phyloP scores from a whole-genome alignment of 2,888 invertebrate genomes.

The Aquatica leii region DNA sequence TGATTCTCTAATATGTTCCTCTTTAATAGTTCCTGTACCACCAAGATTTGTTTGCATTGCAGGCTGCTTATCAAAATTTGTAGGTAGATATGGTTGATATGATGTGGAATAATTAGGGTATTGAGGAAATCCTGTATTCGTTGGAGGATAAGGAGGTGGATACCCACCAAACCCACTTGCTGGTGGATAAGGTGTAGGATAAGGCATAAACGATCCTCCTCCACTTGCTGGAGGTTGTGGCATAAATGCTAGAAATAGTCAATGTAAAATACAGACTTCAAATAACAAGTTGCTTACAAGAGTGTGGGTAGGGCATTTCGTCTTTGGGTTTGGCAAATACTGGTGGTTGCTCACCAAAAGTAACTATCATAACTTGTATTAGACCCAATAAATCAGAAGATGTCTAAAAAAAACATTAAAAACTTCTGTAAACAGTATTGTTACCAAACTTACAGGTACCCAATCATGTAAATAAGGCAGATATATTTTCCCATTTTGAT shows the following conservation, averaged over 20 bases:
- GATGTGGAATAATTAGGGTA: conserved; percentile 64
- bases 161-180: conserved; percentile 43
- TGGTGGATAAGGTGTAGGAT: conserved; percentile 39
- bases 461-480: conserved; percentile 97
- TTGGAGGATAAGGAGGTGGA: conserved; percentile 54
- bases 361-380: conserved; percentile 89
- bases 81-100: conserved; percentile 42
- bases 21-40: conserved; percentile 85
- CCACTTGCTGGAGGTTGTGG: conserved; percentile 57
- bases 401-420: conserved; percentile 60
- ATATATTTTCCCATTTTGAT: conserved; percentile 94
- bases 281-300: conserved; percentile 5
- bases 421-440: neutral
- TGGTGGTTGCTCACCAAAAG: conserved; percentile 95
- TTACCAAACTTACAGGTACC: conserved; percentile 69
- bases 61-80: conserved; percentile 50
- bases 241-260: conserved; percentile 57
- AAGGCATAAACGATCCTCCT: conserved; percentile 43
- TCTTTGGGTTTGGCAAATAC: conserved; percentile 81
- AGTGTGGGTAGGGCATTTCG: conserved; percentile 45
- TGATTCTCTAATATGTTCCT: conserved; percentile 94
- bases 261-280: conserved; percentile 10
- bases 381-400: conserved; percentile 87
- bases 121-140: conserved; percentile 51
- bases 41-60: conserved; percentile 55